Base-by-base conservation (phyloP, 2,888 invertebrate species). In the Tetramorium bicarinatum region DNA sequence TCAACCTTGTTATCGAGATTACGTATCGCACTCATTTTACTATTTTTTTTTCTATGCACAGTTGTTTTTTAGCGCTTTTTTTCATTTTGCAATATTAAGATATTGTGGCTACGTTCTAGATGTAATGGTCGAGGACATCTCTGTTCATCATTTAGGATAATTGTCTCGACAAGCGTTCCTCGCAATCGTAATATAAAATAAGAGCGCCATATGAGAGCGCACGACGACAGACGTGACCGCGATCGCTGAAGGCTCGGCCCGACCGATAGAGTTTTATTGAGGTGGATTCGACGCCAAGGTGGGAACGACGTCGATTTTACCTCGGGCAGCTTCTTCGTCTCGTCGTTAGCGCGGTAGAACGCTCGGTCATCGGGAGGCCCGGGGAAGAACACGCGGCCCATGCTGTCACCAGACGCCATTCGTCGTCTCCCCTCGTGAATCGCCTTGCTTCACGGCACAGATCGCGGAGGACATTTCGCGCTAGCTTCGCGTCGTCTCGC, bases 391-490 rank as follows among this genome's bases (percentile, higher is more conserved):
- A 80, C 25, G 59, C 59, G 59, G 74, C 74, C 79, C 79, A 80
- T 80, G 79, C 79, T 80, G 66, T 29, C 66, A 47, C 18, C 72
- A 47, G 47, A 13, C 72, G 72, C 44, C 79, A 71, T 71, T 79
- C 79, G 34, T 79, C 56, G 41, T 54, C 38, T 52, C 66, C 13
- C 3, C 29, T 4, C 29, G 29, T 21, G 44, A 62, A 79, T 67
- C 29, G 77, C 44, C 54, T 80, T 47, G 3, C 74, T 80, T 80
- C 79, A 49, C 13, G 34, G 29, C 29, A 34, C 29, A 34, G 4
- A 34, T 34, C 29, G 29, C 29, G 29, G 29, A 34, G 29, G 4
- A 34, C 4, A 34, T 34, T 34, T 34, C n/a, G 9, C 18, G 29
- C 8, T 18, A 59, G 18, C 59, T 2, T 59, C 29, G 13, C 8